Evolutionary conservation across 1,140 invertebrate species (phyloP), one percentile per base, ranked within the genome.

Genomic region (Papilio polyxenes): DNA sequence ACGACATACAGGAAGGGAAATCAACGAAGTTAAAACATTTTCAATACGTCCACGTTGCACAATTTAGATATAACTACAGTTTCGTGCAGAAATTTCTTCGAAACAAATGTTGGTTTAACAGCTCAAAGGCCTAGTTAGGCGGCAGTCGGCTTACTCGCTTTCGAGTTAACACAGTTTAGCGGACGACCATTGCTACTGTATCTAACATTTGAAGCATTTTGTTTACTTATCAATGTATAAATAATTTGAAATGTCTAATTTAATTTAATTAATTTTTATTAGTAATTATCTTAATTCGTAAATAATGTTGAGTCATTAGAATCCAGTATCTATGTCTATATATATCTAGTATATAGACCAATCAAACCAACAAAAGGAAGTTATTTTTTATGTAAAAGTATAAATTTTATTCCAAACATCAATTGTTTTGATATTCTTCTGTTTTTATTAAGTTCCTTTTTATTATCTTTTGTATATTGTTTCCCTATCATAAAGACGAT

Each of bases 81-180:
- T 72, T 40, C 31, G 65, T 72, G 65, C 31, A 72, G 65, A 65
- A 9, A 65, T 72, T 72, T 40, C 65, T 72, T 72, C 10, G 31
- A 17, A 72, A 72, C 65, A 72, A 72, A 72, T 72, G 65, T 72
- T 72, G 37, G 65, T 72, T 72, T 72, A 72, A 72, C 65, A 72
- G 31, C 65, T 72, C 65, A 72, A 72, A 72, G 65, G 65, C 65
- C 31, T 37, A 72, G 65, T 72, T 72, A 72, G 31, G 31, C 31
- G 11, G 65, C 65, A 72, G 23, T 17, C 65, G 65, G 65, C 31
- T 72, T 72, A 40, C 31, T 72, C 23, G 65, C 65, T 72, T 40
- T 72, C 65, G 65, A 40, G 13, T 37, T 40, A 72, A 72, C 37
- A 69, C 31, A 40, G 40, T 72, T 37, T 72, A 4, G 11, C 15